Conservation (phyloP, 2,797 vertebrate genomes). For the Aplochiton taeniatus region DNA sequence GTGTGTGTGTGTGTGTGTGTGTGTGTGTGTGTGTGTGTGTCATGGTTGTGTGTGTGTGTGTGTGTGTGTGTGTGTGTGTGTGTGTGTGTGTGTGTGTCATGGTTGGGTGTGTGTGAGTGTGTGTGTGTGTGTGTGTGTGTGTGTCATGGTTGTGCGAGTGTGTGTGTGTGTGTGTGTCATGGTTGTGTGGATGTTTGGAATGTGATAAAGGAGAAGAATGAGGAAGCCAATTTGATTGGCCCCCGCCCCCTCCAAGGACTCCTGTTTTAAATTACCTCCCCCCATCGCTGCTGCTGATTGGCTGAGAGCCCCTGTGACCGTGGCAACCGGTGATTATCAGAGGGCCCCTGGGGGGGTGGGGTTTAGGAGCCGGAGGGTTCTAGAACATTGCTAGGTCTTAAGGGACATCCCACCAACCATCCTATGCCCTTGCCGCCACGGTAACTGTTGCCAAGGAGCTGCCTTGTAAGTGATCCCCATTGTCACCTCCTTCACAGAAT, state of each 20-base stretch:
- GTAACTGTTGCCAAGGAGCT: slow-evolving; percentile 31
- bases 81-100: too few species aligned
- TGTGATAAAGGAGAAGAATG: too few species aligned
- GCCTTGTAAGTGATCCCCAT: slow-evolving; percentile 15
- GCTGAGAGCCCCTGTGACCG: slow-evolving; percentile 10
- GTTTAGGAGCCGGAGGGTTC: too few species aligned
- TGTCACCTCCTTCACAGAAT: background rate
- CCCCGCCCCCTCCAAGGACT: background rate
- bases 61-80: background rate
- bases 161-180: too few species aligned
- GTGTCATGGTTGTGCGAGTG: too few species aligned
- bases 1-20: too few species aligned
- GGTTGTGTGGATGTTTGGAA: too few species aligned
- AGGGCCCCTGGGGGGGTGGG: slow-evolving; percentile 7
- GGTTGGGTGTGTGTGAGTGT: background rate
- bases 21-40: too few species aligned
- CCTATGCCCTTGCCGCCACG: slow-evolving; percentile 5
- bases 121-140: too few species aligned
- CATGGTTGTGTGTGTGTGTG: background rate
- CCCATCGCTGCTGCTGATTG: background rate
- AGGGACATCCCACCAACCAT: background rate
- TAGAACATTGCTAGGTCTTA: slow-evolving; percentile 2
- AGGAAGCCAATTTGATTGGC: too few species aligned
- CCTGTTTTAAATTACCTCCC: too few species aligned
- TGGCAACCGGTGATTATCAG: slow-evolving; percentile 6